Evolutionary conservation across 2,113 vertebrate species (phyloP).

Genomic region (Dromiciops gliroides): DNA sequence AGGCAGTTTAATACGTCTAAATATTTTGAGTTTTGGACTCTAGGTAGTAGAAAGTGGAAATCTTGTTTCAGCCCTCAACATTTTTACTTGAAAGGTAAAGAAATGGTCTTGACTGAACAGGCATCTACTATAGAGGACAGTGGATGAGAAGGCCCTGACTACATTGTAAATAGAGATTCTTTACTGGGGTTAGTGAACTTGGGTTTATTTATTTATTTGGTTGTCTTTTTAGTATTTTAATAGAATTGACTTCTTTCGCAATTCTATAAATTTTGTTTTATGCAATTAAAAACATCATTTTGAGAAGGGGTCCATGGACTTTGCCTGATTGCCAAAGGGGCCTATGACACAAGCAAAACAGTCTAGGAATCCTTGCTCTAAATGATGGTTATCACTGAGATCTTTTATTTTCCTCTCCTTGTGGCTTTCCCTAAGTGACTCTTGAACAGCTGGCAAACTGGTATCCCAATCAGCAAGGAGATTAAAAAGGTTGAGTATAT

Average conservation of each 20-base stretch:
- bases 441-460: not conserved
- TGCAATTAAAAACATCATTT: not conserved
- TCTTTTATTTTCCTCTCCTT: not conserved
- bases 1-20: slow-evolving; percentile 22
- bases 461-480: not conserved
- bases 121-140: not conserved
- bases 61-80: not conserved
- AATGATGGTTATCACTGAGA: not conserved
- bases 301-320: not conserved
- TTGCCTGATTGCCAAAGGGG: not conserved
- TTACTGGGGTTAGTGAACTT: not conserved
- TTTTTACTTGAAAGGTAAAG: slow-evolving; percentile 3
- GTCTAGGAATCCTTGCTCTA: not conserved
- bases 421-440: not conserved
- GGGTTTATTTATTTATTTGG: not conserved
- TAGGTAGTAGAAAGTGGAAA: not conserved
- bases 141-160: not conserved
- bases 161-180: not conserved
- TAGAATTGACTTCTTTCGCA: not conserved
- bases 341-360: not conserved
- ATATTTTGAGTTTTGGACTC: not conserved
- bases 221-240: not conserved
- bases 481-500: not conserved
- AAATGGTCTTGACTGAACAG: slow-evolving; percentile 13
- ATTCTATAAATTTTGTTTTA: not conserved